Evolutionary conservation across 2,797 vertebrate genomes (phyloP), one percentile per base, ranked within the genome.

Genomic region (Poeciliopsis turneri): DNA sequence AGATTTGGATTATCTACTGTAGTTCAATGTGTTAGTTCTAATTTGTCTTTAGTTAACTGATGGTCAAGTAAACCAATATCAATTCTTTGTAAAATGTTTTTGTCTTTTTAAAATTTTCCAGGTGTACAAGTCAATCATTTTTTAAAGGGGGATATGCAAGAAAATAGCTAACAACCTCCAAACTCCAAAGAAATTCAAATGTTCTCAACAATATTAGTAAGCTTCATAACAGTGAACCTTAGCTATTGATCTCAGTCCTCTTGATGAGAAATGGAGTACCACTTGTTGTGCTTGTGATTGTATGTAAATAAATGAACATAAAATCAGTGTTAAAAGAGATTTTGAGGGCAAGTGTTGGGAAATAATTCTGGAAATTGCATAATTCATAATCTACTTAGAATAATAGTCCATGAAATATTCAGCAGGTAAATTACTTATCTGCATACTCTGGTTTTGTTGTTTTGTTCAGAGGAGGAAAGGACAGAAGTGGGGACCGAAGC

Each of bases 321-420:
- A 73, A 83, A 91, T 88, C 72, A 81, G 39, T 43, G 74, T 81
- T 82, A 81, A 87, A 91, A 87, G 77, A 82, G 82, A 87, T 93
- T 87, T 86, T 93, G 88, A 89, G 83, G 86, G 83, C 84, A 89
- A 89, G 87, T 86, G 84, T 82, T 83, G 74, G 80, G 78, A 89
- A 87, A 89, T 88, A 18, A 87, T 93, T 91, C 83, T 49, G 33
- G 87, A 86, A 90, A 78, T 77, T 95, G 86, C 88, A 95, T 95
- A 88, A 94, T 95, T 92, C 92, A 94, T 93, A 74, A 76, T 75
- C 87, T 86, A 85, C 89, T 95, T 92, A 81, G 85, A 92, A 94
- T 94, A 93, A 94, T 87, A 88, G 79, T 79, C 20, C 45, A 89
- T 94, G 79, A 94, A 95, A 95, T 95, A 95, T 95, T 91, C 89